Conservation (phyloP, 2,888 invertebrate species). For the Phyto melanocephala region DNA sequence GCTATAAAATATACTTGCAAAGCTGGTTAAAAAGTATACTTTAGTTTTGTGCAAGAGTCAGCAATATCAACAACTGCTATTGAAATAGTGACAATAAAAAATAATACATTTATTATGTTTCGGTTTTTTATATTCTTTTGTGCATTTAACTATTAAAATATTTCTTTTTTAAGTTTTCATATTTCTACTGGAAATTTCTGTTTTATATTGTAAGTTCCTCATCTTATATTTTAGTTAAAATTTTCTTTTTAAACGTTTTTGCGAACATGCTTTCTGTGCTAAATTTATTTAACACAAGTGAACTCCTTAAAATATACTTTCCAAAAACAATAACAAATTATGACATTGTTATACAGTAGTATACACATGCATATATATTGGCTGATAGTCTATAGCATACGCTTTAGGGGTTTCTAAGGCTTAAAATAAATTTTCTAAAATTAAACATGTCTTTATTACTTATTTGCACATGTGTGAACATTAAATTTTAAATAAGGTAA, state of each 20-base stretch:
- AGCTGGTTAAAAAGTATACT: conserved; percentile 13
- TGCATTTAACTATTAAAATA: too few relatives aligned
- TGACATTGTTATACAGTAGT: not conserved
- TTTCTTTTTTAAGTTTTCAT: not conserved
- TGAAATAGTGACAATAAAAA: not conserved
- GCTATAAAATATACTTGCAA: not conserved
- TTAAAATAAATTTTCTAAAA: not conserved
- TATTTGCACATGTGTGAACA: not conserved
- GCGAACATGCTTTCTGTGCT: too few relatives aligned
- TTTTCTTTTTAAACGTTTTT: not conserved
- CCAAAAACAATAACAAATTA: not conserved
- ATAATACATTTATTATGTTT: too few relatives aligned
- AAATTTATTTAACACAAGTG: not conserved
- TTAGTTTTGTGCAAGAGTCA: not conserved
- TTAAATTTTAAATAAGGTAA: not conserved
- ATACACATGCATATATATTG: not conserved
- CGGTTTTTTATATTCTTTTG: too few relatives aligned
- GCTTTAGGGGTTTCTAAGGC: not conserved
- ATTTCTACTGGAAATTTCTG: not conserved
- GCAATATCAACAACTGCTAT: not conserved
- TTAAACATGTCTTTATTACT: not conserved
- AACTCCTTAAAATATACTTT: not conserved
- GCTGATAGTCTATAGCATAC: not conserved
- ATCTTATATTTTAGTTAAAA: not conserved
- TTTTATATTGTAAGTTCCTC: not conserved